These are phyloP conservation scores for Dolichomitus sp. DNA, from an alignment of 2,888 invertebrate species.

Conservation along the genomic window DNA sequence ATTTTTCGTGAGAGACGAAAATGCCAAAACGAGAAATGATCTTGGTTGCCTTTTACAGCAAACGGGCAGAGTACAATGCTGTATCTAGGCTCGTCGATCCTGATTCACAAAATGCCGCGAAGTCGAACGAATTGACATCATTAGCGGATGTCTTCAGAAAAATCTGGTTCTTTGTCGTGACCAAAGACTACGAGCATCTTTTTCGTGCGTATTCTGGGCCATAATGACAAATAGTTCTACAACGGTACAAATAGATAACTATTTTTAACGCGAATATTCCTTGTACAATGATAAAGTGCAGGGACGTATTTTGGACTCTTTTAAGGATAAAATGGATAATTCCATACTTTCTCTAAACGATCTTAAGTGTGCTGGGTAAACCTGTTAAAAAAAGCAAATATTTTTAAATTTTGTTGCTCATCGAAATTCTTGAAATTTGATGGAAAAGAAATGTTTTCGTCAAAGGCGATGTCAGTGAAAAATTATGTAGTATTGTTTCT, in stretches of 20 bases:
- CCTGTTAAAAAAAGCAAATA: no score
- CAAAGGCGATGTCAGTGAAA: no score
- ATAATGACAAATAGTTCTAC: constrained; percentile 74
- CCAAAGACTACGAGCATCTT: constrained; percentile 51
- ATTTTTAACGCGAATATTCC: background rate
- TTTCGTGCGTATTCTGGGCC: constrained; percentile 58
- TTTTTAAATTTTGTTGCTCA: no score
- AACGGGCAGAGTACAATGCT: constrained; percentile 14
- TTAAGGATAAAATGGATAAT: no score
- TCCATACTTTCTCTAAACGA: no score
- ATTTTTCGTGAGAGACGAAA: constrained; percentile 32
- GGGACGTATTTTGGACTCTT: no score
- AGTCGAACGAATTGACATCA: constrained; percentile 80
- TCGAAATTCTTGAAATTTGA: no score
- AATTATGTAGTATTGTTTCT: no score
- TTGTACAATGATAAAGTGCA: no score
- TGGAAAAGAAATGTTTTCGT: no score
- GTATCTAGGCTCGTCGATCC: constrained; percentile 23
- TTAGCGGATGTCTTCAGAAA: constrained; percentile 69
- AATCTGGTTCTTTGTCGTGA: constrained; percentile 69
- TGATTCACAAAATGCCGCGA: constrained; percentile 63
- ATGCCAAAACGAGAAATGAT: constrained; percentile 4
- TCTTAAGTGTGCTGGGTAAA: no score
- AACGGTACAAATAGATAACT: background rate
- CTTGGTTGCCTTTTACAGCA: constrained; percentile 6